A percentile compares a stretch with the other conserved stretches of the same genome.
Evolutionary conservation across 2,113 vertebrate genomes (phyloP).

Genomic region (Sitta europaea): DNA sequence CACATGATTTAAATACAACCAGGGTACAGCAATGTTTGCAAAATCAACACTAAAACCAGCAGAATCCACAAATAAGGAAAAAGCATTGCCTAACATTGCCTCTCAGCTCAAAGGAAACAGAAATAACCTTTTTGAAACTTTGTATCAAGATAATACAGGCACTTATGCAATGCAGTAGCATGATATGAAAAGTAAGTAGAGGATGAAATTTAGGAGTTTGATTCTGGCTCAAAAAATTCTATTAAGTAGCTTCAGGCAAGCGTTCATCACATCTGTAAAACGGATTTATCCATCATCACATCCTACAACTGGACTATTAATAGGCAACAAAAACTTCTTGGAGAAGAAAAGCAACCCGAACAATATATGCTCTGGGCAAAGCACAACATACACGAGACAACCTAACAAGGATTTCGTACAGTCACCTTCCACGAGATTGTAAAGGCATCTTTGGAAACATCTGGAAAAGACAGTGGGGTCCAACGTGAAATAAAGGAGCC

Average conservation of each 20-base stretch:
- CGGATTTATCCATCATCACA: not conserved
- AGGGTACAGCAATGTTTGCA: not conserved
- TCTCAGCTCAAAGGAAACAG: not conserved
- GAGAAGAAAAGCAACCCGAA: not conserved
- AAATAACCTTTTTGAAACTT: not conserved
- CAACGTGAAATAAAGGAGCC: not conserved
- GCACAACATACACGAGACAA: not conserved
- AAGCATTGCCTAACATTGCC: not conserved
- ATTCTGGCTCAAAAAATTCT: not conserved
- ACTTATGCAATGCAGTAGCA: not conserved
- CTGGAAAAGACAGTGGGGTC: not conserved
- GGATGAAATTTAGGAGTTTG: not conserved
- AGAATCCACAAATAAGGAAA: not conserved
- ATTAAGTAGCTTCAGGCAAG: not conserved
- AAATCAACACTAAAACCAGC: not conserved
- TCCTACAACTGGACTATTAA: not conserved
- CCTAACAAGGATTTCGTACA: not conserved
- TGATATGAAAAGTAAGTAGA: not conserved
- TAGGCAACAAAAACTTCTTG: not conserved
- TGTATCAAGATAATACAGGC: not conserved
- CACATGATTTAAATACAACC: not conserved
- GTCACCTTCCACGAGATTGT: not conserved
- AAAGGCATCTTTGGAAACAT: not conserved
- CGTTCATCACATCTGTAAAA: not conserved
- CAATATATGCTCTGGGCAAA: not conserved